Base-by-base conservation (phyloP, 2,888 invertebrate genomes). In the Caenorhabditis drosophilae region DNA sequence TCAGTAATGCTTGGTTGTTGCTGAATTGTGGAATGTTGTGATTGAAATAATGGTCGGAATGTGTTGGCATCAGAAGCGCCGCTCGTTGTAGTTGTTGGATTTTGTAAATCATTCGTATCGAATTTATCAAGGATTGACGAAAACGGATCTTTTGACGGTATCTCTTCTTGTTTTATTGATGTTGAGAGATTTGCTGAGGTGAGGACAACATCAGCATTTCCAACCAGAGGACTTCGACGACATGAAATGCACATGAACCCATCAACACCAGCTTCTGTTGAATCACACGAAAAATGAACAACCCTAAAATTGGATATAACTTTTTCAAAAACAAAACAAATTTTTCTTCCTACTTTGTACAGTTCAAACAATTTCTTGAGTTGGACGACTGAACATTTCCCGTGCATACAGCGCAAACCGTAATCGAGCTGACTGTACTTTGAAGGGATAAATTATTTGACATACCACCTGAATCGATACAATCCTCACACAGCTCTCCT, bases 201-300 rank as follows among this genome's bases (percentile, higher is more conserved):
- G 54, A 16, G 7, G 73, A 75, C 70, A 12, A 69, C 66, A 27
- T 72, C 70, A n/a, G 38, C 64, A 12, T 55, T 68, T n/a, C n/a
- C n/a, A n/a, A n/a, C n/a, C 2, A 61, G 15, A 6, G 63, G 66
- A 20, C 50, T 66, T 70, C 69, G 77, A 75, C 69, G 46, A 49
- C 55, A 83, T 57, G 49, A 76, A 76, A 90, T 88, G 84, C 96
- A 96, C 58, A 90, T 87, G 85, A 95, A 96, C 81, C 93, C 92
- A 83, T 92, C 92, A 55, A 70, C 40, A 9, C 51, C 41, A 20
- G 35, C n/a, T 7, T 58, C 67, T 3, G 50, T 48, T 0, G 57
- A 40, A 25, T 67, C 70, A 27, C 70, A 71, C 1, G 55, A 38
- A 2, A 46, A 18, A 26, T 71, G 70, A 45, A 50, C 50, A 27